These are phyloP conservation scores for Gila orcuttii DNA, from an alignment of 2,113 vertebrate species.

Conservation along the genomic window DNA sequence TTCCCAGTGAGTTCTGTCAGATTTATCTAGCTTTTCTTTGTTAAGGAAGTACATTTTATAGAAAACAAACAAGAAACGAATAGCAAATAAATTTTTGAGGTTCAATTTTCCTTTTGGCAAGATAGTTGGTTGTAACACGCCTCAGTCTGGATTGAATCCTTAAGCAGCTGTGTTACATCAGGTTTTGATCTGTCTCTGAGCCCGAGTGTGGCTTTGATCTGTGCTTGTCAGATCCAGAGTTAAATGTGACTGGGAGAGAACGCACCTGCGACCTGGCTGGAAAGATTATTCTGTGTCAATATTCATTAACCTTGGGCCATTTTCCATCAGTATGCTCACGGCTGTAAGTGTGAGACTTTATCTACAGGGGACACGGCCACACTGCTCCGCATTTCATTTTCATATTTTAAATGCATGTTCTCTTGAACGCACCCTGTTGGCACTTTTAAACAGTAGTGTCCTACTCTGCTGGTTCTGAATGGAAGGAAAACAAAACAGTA, in stretches of 20 bases:
- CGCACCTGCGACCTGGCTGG: slow-evolving; percentile 67
- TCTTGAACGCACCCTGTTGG: slow-evolving; percentile 12
- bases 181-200: slow-evolving; percentile 44
- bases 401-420: slow-evolving; percentile 50
- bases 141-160: slow-evolving; percentile 45
- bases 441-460: slow-evolving; percentile 45
- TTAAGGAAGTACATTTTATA: slow-evolving; percentile 1
- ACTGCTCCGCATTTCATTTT: slow-evolving; percentile 50
- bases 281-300: slow-evolving; percentile 66
- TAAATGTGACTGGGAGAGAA: slow-evolving; percentile 65
- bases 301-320: slow-evolving; percentile 64
- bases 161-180: slow-evolving; percentile 28
- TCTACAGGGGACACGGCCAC: slow-evolving; percentile 39
- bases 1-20: background rate
- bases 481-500: slow-evolving; percentile 40
- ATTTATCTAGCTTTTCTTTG: background rate
- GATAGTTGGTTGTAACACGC: slow-evolving; percentile 38
- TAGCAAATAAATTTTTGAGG: slow-evolving; percentile 23
- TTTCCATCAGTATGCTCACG: slow-evolving; percentile 57
- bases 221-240: slow-evolving; percentile 66
- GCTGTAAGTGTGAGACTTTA: slow-evolving; percentile 45
- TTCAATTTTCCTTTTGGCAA: slow-evolving; percentile 45
- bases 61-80: slow-evolving; percentile 8
- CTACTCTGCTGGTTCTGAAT: slow-evolving; percentile 46
- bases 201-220: slow-evolving; percentile 60